Percentiles rank a stretch among this genome's conserved stretches.
Conservation (phyloP, 2,888 invertebrate species). For the Cephus nigrinus region DNA sequence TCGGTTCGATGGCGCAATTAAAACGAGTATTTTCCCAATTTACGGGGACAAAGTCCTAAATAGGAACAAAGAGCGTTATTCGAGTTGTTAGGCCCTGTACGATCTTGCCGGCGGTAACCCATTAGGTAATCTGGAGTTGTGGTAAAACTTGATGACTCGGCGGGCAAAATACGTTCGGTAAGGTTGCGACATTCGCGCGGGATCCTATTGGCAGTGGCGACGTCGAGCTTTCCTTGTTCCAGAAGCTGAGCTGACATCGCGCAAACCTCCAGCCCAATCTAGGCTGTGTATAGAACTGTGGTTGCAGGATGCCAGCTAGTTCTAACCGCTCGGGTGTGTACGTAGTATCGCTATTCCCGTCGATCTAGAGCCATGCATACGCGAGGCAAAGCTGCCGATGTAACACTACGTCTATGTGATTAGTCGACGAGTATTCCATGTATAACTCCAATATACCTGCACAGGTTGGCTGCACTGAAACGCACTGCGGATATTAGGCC, state of each 20-base stretch:
- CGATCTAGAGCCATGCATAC: slow-evolving; percentile 36
- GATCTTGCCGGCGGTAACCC: neutral
- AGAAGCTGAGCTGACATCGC: slow-evolving; percentile 51
- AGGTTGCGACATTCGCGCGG: slow-evolving; percentile 35
- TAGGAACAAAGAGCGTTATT: neutral
- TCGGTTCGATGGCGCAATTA: neutral
- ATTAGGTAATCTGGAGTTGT: neutral
- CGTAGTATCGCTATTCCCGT: slow-evolving; percentile 33
- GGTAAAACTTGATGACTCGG: neutral
- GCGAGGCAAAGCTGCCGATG: slow-evolving; percentile 31
- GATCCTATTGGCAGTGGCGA: slow-evolving; percentile 36
- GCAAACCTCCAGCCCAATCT: slow-evolving; percentile 51
- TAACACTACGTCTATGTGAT: slow-evolving; percentile 20
- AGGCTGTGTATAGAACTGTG: slow-evolving; percentile 30
- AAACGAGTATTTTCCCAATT: neutral
- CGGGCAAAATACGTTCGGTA: neutral
- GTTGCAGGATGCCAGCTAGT: slow-evolving; percentile 32
- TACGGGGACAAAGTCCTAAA: neutral
- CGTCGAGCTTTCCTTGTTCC: slow-evolving; percentile 41
- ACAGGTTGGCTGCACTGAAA: no score
- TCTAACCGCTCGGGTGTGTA: slow-evolving; percentile 27
- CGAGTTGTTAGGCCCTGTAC: neutral
- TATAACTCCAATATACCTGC: neutral
- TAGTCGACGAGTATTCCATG: slow-evolving; percentile 7
- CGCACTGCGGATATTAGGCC: neutral